Base-by-base conservation (phyloP, 1,140 invertebrate species). In the Leptopilina clavipes region DNA sequence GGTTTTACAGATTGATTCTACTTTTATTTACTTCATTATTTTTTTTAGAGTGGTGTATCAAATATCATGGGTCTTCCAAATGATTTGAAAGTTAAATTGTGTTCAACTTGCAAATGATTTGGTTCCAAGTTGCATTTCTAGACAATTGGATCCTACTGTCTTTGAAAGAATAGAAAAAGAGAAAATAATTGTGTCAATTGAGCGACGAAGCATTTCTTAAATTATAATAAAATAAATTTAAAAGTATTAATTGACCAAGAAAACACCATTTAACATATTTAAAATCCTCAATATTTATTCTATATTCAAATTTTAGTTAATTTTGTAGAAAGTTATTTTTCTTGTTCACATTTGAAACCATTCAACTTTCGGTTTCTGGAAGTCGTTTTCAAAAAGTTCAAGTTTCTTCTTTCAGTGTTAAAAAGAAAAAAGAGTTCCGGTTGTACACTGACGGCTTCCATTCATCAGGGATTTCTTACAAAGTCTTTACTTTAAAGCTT, bases 81-180 rank as follows among this genome's bases (percentile, higher is more conserved):
- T 65, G 56, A 65, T 65, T 65, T 65, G 22, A 65, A 65, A 65
- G 19, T 65, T 65, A 65, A 65, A 65, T 65, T 31, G 56, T 31
- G 19, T 6, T 65, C 10, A 65, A 65, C 22, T 14, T 65, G 56
- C 22, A 65, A 65, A 65, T 65, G 22, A 22, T 31, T 65, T 2
- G 11, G 10, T 65, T 25, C 11, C 7, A 31, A 31, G 22, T 31
- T 31, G 22, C 31, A 65, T 65, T 65, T 65, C 1, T 18, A 31
- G 22, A 52, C 5, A n/a, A 17, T 1, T 17, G 48, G 8, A n/a
- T 65, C 8, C 22, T 25, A 11, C 22, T 25, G 18, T 14, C 19
- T 14, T 31, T 25, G 11, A 65, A 65, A 65, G 22, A 65, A 31
- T 25, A 10, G 19, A 9, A 65, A 65, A 31, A 65, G 22, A 31